Base-by-base conservation (phyloP, 1,140 invertebrate genomes). In the Drosophila persimilis region DNA sequence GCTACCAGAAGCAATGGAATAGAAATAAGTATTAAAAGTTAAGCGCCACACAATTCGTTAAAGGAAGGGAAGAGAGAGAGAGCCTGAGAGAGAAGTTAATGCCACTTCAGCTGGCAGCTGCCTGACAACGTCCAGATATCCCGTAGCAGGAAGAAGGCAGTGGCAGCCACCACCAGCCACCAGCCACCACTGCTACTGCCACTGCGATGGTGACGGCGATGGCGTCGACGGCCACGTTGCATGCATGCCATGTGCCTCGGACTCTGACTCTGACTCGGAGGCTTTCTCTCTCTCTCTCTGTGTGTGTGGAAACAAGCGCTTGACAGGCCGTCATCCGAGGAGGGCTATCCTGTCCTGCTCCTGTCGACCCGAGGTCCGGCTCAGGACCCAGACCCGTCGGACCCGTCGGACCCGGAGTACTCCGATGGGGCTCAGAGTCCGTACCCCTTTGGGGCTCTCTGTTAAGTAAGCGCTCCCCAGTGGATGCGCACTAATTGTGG, bases 401-500 rank as follows among this genome's bases (percentile, higher is more conserved):
- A 13, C 1, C 11, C 35, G 11, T 39, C 35, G 60, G 9, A 5
- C 2, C 29, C 29, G 17, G 29, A 20, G 15, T 11, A 39, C 35
- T 39, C 35, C 35, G 4, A 39, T 13, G 35, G 35, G 35, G 35
- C 11, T 13, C 35, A 1, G 11, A 39, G 35, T 39, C 31, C 31
- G 31, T 35, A 11, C 35, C 35, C 35, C 35, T 39, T 39, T 39
- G 3, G 31, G 31, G 9, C 11, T 39, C 35, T 4, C 35, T 39
- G 77, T 41, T 67, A 66, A 80, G 78, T 66, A 72, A 86, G 66
- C 61, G 66, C 58, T 72, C 52, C 58, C 53, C 52, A 50, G 48
- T 79, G 72, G 73, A 58, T 88, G 70, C 73, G 88, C 79, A 90
- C 88, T 90, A 90, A 90, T 90, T 90, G 88, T 85, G 88, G 73